These are phyloP conservation scores for Abrostola tripartita DNA, from an alignment of 2,888 invertebrate species.

Conservation along the genomic window DNA sequence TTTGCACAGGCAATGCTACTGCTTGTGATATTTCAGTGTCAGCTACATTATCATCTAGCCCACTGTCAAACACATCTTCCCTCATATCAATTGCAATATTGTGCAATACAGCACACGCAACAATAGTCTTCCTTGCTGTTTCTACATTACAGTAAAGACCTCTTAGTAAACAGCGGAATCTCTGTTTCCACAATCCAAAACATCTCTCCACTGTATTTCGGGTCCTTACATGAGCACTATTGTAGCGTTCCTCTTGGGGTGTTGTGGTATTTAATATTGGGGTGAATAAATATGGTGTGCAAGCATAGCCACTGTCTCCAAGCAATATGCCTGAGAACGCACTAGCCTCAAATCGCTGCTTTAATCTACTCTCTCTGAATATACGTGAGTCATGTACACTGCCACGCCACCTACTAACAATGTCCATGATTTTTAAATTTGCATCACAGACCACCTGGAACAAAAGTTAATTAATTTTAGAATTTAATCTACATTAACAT, in stretches of 20 bases:
- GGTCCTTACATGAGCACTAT: no score
- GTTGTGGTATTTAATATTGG: conserved; percentile 1
- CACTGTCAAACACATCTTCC: no score
- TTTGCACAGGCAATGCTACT: no score
- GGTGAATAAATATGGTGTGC: conserved; percentile 23
- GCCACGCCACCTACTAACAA: conserved; percentile 43
- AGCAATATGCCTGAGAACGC: conserved; percentile 27
- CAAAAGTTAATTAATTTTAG: no score
- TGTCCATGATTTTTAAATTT: no score
- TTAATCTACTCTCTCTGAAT: conserved; percentile 24
- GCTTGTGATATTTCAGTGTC: no score
- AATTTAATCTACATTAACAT: neutral
- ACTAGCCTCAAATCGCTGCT: conserved; percentile 22
- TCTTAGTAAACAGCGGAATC: conserved; percentile 27
- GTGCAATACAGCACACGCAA: conserved; percentile 25
- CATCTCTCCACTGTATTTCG: conserved; percentile 41
- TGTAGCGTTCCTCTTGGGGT: conserved; percentile 32
- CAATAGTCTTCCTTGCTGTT: conserved; percentile 14
- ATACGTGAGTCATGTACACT: conserved; percentile 44
- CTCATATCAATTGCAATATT: conserved; percentile 16
- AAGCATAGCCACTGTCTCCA: conserved; percentile 42
- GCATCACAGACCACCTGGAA: no score
- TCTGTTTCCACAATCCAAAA: conserved; percentile 43
- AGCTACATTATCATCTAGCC: no score
- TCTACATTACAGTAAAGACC: conserved; percentile 13